Percentiles rank a stretch among this genome's conserved stretches.
phyloP scores from a whole-genome alignment of 2,797 vertebrate species.

The Capromys pilorides region DNA sequence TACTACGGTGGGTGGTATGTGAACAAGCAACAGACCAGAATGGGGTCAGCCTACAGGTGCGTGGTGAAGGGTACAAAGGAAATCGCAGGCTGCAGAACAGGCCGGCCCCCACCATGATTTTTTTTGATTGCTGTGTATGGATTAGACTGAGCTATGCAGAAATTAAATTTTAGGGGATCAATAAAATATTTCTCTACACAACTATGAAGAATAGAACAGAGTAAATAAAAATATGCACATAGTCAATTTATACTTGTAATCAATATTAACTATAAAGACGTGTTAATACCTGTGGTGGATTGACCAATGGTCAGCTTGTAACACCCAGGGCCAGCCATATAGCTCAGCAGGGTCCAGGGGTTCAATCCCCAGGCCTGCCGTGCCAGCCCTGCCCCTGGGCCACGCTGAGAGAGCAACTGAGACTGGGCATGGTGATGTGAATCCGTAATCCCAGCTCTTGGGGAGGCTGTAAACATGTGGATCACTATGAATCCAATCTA shows the following conservation, averaged over 20 bases:
- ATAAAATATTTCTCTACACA: conserved; percentile 5
- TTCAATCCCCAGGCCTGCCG: no score
- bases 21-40: not conserved
- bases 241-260: conserved; percentile 7
- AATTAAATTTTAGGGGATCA: not conserved
- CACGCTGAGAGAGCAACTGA: no score
- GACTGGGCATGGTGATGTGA: no score
- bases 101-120: no score
- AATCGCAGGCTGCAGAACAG: not conserved
- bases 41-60: not conserved
- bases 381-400: no score
- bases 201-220: not conserved
- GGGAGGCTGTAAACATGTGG: no score
- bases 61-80: not conserved
- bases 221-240: not conserved
- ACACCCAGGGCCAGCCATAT: no score
- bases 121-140: not conserved
- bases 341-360: no score
- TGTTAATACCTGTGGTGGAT: not conserved
- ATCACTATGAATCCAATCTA: no score
- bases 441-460: no score
- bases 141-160: not conserved
- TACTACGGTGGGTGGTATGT: not conserved
- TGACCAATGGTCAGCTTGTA: not conserved
- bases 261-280: not conserved